phyloP scores from a whole-genome alignment of 2,113 vertebrate genomes.

The Psophia crepitans region DNA sequence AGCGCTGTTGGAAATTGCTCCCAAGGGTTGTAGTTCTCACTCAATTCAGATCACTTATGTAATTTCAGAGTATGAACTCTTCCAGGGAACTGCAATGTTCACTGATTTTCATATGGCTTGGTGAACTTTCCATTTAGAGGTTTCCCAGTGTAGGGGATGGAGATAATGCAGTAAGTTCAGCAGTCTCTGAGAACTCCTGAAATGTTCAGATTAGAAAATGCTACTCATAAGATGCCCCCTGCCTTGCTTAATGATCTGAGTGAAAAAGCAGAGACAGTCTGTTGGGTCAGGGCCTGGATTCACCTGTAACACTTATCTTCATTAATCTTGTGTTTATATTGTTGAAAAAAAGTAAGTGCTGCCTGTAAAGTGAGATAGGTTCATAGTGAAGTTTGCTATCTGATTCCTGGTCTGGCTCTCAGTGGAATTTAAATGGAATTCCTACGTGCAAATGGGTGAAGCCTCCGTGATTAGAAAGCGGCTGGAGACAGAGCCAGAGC shows the following conservation, averaged over 20 bases:
- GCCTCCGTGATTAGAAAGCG: background rate
- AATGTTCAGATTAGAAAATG: background rate
- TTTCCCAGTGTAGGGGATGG: background rate
- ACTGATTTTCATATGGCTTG: background rate
- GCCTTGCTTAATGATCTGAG: background rate
- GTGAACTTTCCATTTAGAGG: background rate
- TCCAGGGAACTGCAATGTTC: background rate
- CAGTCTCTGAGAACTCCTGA: background rate
- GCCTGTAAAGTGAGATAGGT: background rate
- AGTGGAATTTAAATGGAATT: slow-evolving; percentile 19
- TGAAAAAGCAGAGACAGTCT: background rate
- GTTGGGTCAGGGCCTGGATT: background rate
- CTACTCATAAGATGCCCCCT: background rate
- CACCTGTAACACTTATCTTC: background rate
- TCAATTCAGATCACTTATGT: slow-evolving; percentile 20
- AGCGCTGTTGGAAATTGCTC: background rate
- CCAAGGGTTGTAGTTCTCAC: background rate
- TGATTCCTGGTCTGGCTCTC: background rate
- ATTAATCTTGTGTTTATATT: background rate
- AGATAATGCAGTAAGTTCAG: background rate
- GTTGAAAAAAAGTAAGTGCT: background rate
- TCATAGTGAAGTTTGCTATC: background rate
- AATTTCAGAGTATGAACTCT: slow-evolving; percentile 10
- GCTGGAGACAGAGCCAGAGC: background rate
- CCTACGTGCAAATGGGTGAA: background rate